Percentiles rank a stretch among this genome's conserved stretches.
Conservation (phyloP, 1,140 invertebrate species). For the Nomia melanderi region DNA sequence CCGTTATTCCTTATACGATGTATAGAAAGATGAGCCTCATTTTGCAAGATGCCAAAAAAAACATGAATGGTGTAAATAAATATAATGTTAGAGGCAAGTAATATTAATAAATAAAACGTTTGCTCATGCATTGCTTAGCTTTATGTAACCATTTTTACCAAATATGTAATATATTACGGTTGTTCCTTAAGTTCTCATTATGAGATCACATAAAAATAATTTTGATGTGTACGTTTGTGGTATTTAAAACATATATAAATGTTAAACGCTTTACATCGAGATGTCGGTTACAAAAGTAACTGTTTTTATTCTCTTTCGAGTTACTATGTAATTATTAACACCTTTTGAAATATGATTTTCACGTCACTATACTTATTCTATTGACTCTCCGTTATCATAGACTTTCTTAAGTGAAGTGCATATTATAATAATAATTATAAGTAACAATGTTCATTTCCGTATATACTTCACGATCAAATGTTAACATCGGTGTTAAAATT, state of each 20-base stretch:
- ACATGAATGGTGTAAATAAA: constrained; percentile 27
- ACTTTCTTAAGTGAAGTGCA: neutral
- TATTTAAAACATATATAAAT: neutral
- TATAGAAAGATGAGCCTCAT: neutral
- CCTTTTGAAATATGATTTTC: no score
- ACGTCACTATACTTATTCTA: no score
- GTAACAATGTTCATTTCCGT: constrained; percentile 2
- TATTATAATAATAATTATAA: constrained; percentile 12
- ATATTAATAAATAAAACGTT: no score
- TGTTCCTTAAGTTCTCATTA: neutral
- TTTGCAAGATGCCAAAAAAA: neutral
- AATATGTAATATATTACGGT: neutral
- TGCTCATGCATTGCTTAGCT: neutral
- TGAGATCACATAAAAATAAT: neutral
- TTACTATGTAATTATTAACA: no score
- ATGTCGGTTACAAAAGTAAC: no score
- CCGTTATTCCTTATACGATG: neutral
- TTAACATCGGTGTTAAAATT: neutral
- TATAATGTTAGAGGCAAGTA: neutral
- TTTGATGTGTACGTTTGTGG: neutral
- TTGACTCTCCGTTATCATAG: neutral
- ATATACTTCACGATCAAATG: neutral
- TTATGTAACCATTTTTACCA: neutral
- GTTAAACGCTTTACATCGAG: no score
- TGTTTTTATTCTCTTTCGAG: no score